phyloP scores from a whole-genome alignment of 2,113 vertebrate species.

The Eonycteris spelaea region DNA sequence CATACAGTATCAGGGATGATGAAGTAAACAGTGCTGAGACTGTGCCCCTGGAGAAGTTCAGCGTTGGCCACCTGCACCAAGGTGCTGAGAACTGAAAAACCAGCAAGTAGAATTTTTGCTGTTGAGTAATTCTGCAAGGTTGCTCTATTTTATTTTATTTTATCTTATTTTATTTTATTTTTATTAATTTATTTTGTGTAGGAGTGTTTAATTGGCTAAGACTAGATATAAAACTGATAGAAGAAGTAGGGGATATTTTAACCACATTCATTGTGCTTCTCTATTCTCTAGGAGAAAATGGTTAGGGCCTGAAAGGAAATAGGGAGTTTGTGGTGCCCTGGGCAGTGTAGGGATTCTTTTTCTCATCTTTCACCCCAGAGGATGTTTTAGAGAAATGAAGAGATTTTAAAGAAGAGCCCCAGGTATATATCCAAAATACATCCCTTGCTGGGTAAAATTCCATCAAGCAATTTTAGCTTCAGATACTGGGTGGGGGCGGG shows the following conservation, averaged over 20 bases:
- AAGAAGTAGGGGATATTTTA: not conserved
- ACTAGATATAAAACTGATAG: not conserved
- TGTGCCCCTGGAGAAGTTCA: not conserved
- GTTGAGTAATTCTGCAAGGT: not conserved
- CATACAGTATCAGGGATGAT: not conserved
- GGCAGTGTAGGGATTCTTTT: not conserved
- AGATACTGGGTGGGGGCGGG: not conserved
- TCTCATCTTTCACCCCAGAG: not conserved
- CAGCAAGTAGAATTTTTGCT: not conserved
- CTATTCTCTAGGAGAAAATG: not conserved
- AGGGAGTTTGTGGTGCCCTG: not conserved
- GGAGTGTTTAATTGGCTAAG: not conserved
- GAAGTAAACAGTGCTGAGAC: not conserved
- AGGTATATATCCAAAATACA: not conserved
- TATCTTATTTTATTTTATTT: not conserved
- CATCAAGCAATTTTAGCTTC: not conserved
- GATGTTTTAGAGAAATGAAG: constrained; percentile 7
- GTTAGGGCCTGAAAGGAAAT: not conserved
- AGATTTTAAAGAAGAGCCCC: not conserved
- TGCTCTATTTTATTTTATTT: not conserved
- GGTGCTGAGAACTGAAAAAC: not conserved
- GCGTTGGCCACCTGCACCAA: not conserved
- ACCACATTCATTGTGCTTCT: not conserved
- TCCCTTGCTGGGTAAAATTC: not conserved
- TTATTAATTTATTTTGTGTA: not conserved